Percentiles rank a stretch among this genome's conserved stretches.
phyloP scores from a whole-genome alignment of 2,888 invertebrate genomes.

The Chrysopilus asiliformis region DNA sequence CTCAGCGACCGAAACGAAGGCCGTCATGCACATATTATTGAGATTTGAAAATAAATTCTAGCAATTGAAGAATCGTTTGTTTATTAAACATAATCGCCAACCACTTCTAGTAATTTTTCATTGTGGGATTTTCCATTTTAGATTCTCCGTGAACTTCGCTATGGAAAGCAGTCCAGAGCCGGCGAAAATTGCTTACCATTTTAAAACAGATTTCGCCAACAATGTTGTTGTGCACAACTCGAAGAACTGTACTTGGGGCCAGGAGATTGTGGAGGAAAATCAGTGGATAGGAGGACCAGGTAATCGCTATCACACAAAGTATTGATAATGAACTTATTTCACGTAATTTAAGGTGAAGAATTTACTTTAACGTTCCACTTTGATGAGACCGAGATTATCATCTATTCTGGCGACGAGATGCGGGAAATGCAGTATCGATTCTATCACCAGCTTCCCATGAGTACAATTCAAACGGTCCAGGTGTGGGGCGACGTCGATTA shows the following conservation, averaged over 20 bases:
- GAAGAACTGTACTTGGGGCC: constrained; percentile 18
- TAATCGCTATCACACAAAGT: constrained; percentile 1
- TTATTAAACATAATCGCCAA: too few relatives aligned
- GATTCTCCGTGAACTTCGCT: constrained; percentile 33
- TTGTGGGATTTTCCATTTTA: constrained; percentile 17
- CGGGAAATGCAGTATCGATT: constrained; percentile 15
- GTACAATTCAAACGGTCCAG: constrained; percentile 28
- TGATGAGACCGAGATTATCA: constrained; percentile 20
- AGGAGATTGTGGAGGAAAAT: constrained; percentile 17
- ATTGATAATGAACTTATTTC: not conserved
- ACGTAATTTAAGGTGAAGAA: constrained; percentile 27
- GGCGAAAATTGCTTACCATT: constrained; percentile 29
- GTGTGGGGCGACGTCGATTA: constrained; percentile 34
- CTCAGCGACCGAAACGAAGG: not conserved
- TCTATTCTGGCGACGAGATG: constrained; percentile 19
- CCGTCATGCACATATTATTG: not conserved
- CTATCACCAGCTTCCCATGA: constrained; percentile 22
- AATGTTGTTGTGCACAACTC: constrained; percentile 27
- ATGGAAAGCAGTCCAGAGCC: constrained; percentile 24
- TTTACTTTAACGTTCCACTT: constrained; percentile 29
- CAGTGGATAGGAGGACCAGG: constrained; percentile 26
- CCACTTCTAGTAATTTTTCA: not conserved
- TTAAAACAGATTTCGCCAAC: constrained; percentile 19
- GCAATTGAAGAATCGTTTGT: too few relatives aligned
- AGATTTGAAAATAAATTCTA: too few relatives aligned